These are phyloP conservation scores for Drosophila differens DNA, from an alignment of 2,888 invertebrate genomes.

Conservation along the genomic window DNA sequence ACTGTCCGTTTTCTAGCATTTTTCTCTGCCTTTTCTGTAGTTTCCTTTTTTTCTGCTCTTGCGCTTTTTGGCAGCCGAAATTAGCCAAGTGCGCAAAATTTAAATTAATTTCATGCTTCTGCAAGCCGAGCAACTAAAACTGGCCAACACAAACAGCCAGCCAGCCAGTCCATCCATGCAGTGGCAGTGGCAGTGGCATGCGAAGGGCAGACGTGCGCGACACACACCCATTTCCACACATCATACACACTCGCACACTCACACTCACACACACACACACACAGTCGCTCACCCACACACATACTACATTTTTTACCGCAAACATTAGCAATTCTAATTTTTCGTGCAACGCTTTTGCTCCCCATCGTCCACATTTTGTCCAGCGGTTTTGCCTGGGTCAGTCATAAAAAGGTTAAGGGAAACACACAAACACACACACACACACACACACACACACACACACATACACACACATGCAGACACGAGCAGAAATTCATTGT, in stretches of 20 bases:
- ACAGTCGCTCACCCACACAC: slow-evolving; percentile 14
- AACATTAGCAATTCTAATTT: slow-evolving; percentile 75
- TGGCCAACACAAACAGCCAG: slow-evolving; percentile 57
- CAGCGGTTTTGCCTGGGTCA: slow-evolving; percentile 66
- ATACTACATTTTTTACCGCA: slow-evolving; percentile 66
- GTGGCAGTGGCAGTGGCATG: slow-evolving; percentile 12
- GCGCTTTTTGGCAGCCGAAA: slow-evolving; percentile 59
- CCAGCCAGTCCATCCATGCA: slow-evolving; percentile 4
- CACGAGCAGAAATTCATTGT: slow-evolving; percentile 58
- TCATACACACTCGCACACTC: slow-evolving; percentile 24
- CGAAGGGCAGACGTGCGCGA: slow-evolving; percentile 36
- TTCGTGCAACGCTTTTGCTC: slow-evolving; percentile 58
- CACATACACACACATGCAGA: slow-evolving; percentile 5
- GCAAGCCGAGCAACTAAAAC: slow-evolving; percentile 69
- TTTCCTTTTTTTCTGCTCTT: slow-evolving; percentile 34
- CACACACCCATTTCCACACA: slow-evolving; percentile 25
- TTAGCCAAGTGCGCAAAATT: slow-evolving; percentile 75
- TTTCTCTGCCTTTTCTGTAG: slow-evolving; percentile 11
- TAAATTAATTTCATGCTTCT: slow-evolving; percentile 74
- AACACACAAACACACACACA: slow-evolving; percentile 32
- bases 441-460: neutral
- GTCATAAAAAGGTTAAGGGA: slow-evolving; percentile 72
- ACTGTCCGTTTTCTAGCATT: slow-evolving; percentile 17
- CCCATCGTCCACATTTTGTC: slow-evolving; percentile 45
- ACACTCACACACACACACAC: slow-evolving; percentile 11